Evolutionary conservation across 2,797 vertebrate species (phyloP), one percentile per base, ranked within the genome.

Genomic region (Podarcis lilfordi): DNA sequence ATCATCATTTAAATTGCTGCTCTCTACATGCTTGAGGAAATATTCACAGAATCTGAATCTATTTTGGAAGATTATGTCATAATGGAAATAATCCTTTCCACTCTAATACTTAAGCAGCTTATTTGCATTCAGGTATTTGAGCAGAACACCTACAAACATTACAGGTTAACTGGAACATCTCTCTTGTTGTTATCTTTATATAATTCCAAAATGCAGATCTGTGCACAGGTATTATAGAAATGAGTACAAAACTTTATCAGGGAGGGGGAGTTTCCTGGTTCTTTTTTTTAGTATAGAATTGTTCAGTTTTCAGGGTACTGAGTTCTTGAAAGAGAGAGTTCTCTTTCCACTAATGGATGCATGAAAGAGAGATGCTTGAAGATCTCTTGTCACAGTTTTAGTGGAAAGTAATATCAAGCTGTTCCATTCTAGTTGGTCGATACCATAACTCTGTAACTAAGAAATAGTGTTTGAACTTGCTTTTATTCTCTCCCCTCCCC

Each of bases 121-220:
- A 43, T 84, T 80, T 79, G 35, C 66, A 40, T 64, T 45, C n/a
- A 84, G 50, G 8, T 35, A 78, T 72, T 80, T 80, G 76, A 80
- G 80, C 32, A 71, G 72, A 80, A 4, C 68, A 17, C 68, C 76
- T 74, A 7, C 27, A 69, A 10, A 23, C n/a, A 71, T 59, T 59
- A 80, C 25, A 11, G 68, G 77, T 61, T 35, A 81, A 43, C 72
- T 93, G 86, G 69, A 66, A 89, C n/a, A 84, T 89, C 37, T 84
- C 19, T n/a, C 90, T 35, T 35, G 15, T 74, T 83, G 89, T 92
- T 93, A n/a, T 84, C 0, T 82, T 92, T 90, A 75, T 86, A 89
- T 68, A 75, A 89, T 85, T 37, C 78, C 35, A 85, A 90, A 64
- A 50, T 86, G 72, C 0, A 45, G 50, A 5, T 61, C 77, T 85